Evolutionary conservation across 2,113 vertebrate species (phyloP).

Genomic region (Epinephelus cyanopodus): DNA sequence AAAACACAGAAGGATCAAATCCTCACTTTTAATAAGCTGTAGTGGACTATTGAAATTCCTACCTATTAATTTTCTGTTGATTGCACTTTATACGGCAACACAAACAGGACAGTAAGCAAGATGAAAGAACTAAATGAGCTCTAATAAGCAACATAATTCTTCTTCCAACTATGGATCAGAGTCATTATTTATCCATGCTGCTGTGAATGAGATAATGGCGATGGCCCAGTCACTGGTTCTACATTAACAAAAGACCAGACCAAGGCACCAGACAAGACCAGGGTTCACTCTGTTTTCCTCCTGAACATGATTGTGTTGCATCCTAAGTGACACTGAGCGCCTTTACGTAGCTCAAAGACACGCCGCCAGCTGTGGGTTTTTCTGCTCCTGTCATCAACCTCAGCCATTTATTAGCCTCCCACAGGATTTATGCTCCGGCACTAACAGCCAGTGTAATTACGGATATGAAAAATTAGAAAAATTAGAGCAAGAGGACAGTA

Average conservation of each 20-base stretch:
- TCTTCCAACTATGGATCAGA: slow-evolving; percentile 14
- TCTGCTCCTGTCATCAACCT: slow-evolving; percentile 64
- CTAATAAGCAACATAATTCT: slow-evolving; percentile 20
- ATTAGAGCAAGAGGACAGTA: slow-evolving; percentile 48
- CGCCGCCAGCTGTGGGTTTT: slow-evolving; percentile 60
- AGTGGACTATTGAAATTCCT: neutral
- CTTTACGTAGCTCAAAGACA: slow-evolving; percentile 52
- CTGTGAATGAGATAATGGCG: slow-evolving; percentile 7
- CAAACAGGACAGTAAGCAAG: neutral
- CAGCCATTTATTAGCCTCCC: slow-evolving; percentile 70
- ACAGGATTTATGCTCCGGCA: slow-evolving; percentile 55
- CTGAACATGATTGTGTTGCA: slow-evolving; percentile 38
- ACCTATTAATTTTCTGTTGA: neutral
- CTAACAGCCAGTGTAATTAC: slow-evolving; percentile 69
- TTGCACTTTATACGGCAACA: neutral
- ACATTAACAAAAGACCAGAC: slow-evolving; percentile 8
- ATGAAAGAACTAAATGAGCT: slow-evolving; percentile 8
- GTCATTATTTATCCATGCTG: slow-evolving; percentile 28
- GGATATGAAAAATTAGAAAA: slow-evolving; percentile 59
- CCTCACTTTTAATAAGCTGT: neutral
- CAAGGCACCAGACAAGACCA: slow-evolving; percentile 1
- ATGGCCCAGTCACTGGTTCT: slow-evolving; percentile 18
- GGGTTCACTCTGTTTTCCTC: slow-evolving; percentile 27
- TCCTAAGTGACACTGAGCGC: slow-evolving; percentile 56
- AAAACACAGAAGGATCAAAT: neutral